phyloP scores from a whole-genome alignment of 2,888 invertebrate genomes.

The Campoplex nolae region DNA sequence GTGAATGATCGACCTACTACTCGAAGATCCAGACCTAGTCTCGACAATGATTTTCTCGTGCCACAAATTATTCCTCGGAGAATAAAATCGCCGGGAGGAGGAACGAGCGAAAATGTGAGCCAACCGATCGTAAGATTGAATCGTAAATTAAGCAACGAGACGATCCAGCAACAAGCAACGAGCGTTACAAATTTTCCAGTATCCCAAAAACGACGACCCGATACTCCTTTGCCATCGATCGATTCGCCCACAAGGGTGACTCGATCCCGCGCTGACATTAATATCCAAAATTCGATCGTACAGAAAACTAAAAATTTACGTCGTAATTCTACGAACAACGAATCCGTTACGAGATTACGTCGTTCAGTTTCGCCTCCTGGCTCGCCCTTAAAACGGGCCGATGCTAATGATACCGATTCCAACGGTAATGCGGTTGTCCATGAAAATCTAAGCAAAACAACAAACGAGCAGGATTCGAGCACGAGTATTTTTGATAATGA shows the following conservation, averaged over 20 bases:
- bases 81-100: constrained; percentile 64
- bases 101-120: constrained; percentile 32
- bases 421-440: constrained; percentile 73
- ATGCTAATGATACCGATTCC: constrained; percentile 68
- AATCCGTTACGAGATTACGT: constrained; percentile 3
- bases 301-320: constrained; percentile 44
- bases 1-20: constrained; percentile 71
- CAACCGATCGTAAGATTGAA: constrained; percentile 23
- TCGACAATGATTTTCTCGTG: constrained; percentile 76
- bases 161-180: constrained; percentile 55
- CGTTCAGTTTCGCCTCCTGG: constrained; percentile 29
- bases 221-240: constrained; percentile 77
- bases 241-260: constrained; percentile 63
- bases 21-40: constrained; percentile 70
- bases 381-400: constrained; percentile 33
- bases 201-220: constrained; percentile 74
- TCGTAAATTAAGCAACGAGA: constrained; percentile 42
- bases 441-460: constrained; percentile 36
- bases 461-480: constrained; percentile 5
- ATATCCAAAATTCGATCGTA: constrained; percentile 26
- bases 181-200: constrained; percentile 50
- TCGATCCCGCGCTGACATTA: constrained; percentile 62
- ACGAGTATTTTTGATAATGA: constrained; percentile 70
- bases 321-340: constrained; percentile 42
- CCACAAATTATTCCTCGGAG: constrained; percentile 61